Percentiles rank a stretch among this genome's conserved stretches.
Evolutionary conservation across 2,888 invertebrate genomes (phyloP).

Genomic region (Thyatira batis): DNA sequence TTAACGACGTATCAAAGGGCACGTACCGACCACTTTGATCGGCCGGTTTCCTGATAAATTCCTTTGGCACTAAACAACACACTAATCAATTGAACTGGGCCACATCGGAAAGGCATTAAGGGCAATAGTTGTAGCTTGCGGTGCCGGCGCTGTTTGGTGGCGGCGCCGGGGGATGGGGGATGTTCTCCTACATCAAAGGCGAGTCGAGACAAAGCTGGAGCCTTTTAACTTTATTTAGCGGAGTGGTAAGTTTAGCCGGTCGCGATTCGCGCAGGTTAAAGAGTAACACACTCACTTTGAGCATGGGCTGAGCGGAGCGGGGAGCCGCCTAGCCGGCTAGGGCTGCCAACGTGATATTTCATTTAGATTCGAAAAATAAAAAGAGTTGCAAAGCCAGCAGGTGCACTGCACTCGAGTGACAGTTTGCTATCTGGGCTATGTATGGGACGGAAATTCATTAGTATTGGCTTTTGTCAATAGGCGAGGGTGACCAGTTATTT

Average conservation of each 20-base stretch:
- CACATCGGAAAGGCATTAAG: slow-evolving; percentile 73
- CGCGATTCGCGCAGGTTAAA: slow-evolving; percentile 82
- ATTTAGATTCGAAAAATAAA: too few relatives aligned
- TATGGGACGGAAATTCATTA: too few relatives aligned
- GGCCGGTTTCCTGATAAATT: slow-evolving; percentile 68
- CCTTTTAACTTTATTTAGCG: slow-evolving; percentile 83
- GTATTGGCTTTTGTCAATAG: too few relatives aligned
- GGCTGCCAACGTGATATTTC: slow-evolving; percentile 39
- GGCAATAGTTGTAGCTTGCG: slow-evolving; percentile 79
- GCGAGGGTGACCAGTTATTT: too few relatives aligned
- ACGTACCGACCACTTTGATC: slow-evolving; percentile 60
- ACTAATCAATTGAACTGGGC: slow-evolving; percentile 74
- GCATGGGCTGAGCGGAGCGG: slow-evolving; percentile 43
- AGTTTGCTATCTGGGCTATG: too few relatives aligned
- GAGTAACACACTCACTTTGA: slow-evolving; percentile 82
- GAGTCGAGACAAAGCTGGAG: slow-evolving; percentile 80
- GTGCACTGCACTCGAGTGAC: too few relatives aligned
- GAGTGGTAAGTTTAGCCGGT: slow-evolving; percentile 83
- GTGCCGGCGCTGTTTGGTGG: slow-evolving; percentile 78
- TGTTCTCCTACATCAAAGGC: slow-evolving; percentile 75
- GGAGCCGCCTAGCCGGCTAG: slow-evolving; percentile 50
- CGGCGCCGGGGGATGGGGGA: slow-evolving; percentile 30
- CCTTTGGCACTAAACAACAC: slow-evolving; percentile 52
- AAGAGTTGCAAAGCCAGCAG: too few relatives aligned
- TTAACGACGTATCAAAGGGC: slow-evolving; percentile 60